These are phyloP conservation scores for Leptopilina myrica DNA, from an alignment of 2,888 invertebrate genomes.

Conservation along the genomic window DNA sequence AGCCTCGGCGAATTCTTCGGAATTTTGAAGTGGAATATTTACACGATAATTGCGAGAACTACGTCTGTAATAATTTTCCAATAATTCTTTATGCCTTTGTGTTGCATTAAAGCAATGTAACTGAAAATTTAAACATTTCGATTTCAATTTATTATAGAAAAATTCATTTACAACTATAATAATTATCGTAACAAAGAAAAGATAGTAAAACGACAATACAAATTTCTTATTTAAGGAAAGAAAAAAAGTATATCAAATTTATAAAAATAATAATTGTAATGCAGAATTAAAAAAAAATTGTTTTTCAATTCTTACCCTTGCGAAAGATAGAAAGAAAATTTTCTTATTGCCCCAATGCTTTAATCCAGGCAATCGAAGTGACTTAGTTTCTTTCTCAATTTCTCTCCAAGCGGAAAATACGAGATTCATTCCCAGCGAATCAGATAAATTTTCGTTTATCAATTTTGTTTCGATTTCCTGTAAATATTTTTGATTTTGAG, in stretches of 20 bases:
- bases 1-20: not conserved
- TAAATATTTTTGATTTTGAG: not conserved
- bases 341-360: conserved; percentile 61
- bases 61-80: not conserved
- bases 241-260: no score
- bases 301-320: conserved; percentile 3
- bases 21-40: conserved; percentile 5
- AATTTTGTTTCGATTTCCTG: not conserved
- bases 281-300: no score
- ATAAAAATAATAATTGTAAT: not conserved
- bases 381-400: conserved; percentile 54
- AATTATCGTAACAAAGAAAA: no score
- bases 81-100: not conserved
- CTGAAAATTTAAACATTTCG: not conserved
- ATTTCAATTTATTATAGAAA: not conserved
- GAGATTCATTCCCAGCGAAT: conserved; percentile 44
- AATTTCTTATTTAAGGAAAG: no score
- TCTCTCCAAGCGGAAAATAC: conserved; percentile 40
- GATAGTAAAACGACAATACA: no score
- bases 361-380: conserved; percentile 69
- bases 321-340: conserved; percentile 6
- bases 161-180: no score
- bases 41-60: not conserved
- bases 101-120: not conserved
- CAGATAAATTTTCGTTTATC: conserved; percentile 45